Conservation (phyloP, 2,113 vertebrate genomes). For the Chrysemys picta region DNA sequence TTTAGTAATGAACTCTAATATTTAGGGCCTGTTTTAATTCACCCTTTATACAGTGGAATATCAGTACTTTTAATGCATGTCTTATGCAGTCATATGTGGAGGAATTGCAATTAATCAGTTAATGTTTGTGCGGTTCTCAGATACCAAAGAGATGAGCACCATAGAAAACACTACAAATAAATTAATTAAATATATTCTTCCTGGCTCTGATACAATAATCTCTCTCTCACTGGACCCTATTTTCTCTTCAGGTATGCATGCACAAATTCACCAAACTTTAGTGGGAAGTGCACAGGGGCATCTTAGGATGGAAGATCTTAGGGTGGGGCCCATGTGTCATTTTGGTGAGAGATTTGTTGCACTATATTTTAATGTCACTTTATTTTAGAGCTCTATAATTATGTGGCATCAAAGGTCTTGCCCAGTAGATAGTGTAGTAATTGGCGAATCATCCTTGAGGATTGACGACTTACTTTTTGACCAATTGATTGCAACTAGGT, state of each 20-base stretch:
- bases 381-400: constrained; percentile 1
- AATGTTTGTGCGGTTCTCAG: not conserved
- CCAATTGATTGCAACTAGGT: rapidly evolving
- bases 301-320: constrained; percentile 24
- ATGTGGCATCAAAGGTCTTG: not conserved
- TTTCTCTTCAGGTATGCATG: not conserved
- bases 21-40: not conserved
- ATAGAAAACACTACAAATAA: rapidly evolving
- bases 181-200: not conserved
- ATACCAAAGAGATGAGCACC: rapidly evolving
- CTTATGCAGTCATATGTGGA: not conserved
- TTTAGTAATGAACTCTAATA: constrained; percentile 13
- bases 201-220: not conserved
- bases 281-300: not conserved
- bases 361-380: not conserved
- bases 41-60: not conserved
- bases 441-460: not conserved
- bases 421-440: not conserved
- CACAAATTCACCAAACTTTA: not conserved
- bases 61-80: not conserved
- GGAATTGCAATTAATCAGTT: not conserved
- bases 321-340: rapidly evolving
- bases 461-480: not conserved
- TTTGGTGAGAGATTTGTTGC: not conserved
- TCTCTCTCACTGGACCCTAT: not conserved